Conservation (phyloP, 2,888 invertebrate species). For the Epinotia nisella region DNA sequence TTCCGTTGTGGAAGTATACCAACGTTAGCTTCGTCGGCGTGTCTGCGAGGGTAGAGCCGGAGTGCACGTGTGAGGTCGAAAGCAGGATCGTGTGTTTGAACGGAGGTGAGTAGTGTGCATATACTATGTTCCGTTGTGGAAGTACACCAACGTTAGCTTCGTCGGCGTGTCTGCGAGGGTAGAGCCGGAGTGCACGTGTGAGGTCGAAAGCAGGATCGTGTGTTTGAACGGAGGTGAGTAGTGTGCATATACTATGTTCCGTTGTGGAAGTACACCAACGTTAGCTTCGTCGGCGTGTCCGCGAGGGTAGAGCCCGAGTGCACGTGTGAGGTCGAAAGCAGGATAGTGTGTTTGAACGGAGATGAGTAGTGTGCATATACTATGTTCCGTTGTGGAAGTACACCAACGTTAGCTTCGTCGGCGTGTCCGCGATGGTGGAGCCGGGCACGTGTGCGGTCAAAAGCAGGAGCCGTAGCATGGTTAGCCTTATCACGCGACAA, state of each 20-base stretch:
- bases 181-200: conserved; percentile 91
- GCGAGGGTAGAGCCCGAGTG: too few species aligned
- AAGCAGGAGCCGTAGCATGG: too few species aligned
- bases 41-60: conserved; percentile 91
- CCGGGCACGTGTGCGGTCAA: conserved; percentile 88
- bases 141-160: conserved; percentile 97
- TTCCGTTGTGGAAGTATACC: conserved; percentile 94
- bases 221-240: conserved; percentile 91
- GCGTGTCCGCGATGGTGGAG: conserved; percentile 26
- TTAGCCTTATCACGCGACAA: too few species aligned
- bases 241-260: conserved; percentile 72
- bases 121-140: conserved; percentile 87
- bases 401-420: too few species aligned
- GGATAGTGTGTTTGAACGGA: too few species aligned
- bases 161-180: conserved; percentile 95
- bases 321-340: too few species aligned
- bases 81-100: conserved; percentile 88
- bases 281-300: too few species aligned
- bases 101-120: conserved; percentile 85
- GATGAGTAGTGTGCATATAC: too few species aligned
- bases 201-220: conserved; percentile 78
- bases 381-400: too few species aligned
- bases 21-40: conserved; percentile 98
- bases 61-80: conserved; percentile 88
- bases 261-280: conserved; percentile 61